These are phyloP conservation scores for Magallana ariakensis DNA, from an alignment of 1,140 invertebrate genomes.

Conservation along the genomic window DNA sequence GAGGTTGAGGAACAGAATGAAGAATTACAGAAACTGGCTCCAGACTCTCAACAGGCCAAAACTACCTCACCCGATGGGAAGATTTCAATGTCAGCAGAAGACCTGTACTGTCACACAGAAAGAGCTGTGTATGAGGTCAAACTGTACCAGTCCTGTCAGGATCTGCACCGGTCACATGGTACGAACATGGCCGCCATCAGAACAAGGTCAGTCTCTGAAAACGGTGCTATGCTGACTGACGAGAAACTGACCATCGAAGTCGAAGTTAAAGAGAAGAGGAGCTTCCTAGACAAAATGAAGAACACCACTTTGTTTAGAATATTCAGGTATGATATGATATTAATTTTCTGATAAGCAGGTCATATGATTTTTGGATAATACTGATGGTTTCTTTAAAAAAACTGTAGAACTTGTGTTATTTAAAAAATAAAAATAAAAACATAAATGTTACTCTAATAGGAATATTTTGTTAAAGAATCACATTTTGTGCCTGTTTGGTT, in stretches of 20 bases:
- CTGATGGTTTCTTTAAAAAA: too few species aligned
- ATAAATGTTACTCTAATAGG: too few species aligned
- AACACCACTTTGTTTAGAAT: constrained; percentile 8
- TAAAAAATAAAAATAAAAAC: too few species aligned
- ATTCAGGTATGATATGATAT: constrained; percentile 9
- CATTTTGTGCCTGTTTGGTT: too few species aligned
- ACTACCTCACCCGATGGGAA: background rate
- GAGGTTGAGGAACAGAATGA: constrained; percentile 1
- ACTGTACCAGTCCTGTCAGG: constrained; percentile 14
- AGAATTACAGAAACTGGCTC: background rate
- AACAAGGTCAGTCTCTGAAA: constrained; percentile 5
- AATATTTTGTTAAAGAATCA: too few species aligned
- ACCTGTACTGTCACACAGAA: constrained; percentile 59
- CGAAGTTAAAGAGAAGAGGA: background rate
- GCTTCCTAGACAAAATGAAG: constrained; percentile 23
- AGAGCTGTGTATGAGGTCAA: constrained; percentile 43
- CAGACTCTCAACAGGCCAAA: background rate
- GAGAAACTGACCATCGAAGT: background rate
- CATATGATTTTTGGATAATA: too few species aligned
- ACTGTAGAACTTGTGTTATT: too few species aligned
- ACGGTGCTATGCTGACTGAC: background rate
- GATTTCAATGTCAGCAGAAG: constrained; percentile 57
- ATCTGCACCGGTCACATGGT: background rate
- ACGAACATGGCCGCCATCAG: constrained; percentile 3
- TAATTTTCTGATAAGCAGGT: too few species aligned